Base-by-base conservation (phyloP, 2,888 invertebrate species). In the Leuctra nigra region DNA sequence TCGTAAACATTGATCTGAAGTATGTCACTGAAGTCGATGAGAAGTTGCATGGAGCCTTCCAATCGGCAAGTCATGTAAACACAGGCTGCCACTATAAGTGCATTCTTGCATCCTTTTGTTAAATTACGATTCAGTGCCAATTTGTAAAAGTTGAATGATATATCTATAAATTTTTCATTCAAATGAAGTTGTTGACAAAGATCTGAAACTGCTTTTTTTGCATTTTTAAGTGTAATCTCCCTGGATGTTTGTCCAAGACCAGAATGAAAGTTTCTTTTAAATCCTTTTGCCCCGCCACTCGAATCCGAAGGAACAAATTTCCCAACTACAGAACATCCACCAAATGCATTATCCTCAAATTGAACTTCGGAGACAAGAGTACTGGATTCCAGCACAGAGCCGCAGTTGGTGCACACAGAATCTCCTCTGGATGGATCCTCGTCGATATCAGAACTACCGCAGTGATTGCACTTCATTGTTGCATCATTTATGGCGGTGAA, bases 21-120 rank as follows among this genome's bases (percentile, higher is more conserved):
- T n/a, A 94, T 87, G 76, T 98, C 98, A 74, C 96, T 96, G 62
- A 98, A 94, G 71, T 99, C 98, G 67, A 99, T 90, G 54, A 98
- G 77, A 71, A 98, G 81, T 82, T 96, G 96, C 63, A 93, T 86
- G 58, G 96, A 96, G 65, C 90, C 91, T 73, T 97, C 95, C 1
- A 91, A 89, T 62, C 98, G 80, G 68, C 98, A 98, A 0, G 96
- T 96, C 69, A 99, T 88, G 69, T 99, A 99, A 2, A 99, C 87
- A 72, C 98, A 99, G 24, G 98, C 96, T 29, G 97, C 97, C 68
- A 95, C 87, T 53, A 98, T 93, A 68, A 93, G 91, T 13, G 86
- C 82, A 62, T 90, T 87, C 64, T 87, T 90, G 33, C 99, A 78
- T 7, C 99, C 98, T 65, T 93, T 83, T 0, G 98, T 99, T 46